Evolutionary conservation across 2,113 vertebrate genomes (phyloP).

Genomic region (Patagioenas fasciata): DNA sequence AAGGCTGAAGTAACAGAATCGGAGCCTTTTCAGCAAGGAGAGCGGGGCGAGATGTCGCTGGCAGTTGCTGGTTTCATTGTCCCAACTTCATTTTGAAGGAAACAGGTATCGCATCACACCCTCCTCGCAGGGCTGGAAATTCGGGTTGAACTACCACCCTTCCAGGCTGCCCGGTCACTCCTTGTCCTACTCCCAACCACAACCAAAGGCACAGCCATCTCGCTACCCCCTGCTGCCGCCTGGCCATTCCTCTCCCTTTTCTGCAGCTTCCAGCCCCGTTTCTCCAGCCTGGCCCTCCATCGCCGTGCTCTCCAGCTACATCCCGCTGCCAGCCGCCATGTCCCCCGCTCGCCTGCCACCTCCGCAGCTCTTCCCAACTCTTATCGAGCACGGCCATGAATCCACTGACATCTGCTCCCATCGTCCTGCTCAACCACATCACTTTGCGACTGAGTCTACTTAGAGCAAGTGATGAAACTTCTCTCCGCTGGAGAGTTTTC

Average conservation of each 20-base stretch:
- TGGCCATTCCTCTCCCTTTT: rapidly evolving
- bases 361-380: rapidly evolving
- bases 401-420: background rate
- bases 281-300: background rate
- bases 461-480: background rate
- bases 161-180: background rate
- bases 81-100: background rate
- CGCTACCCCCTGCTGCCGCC: rapidly evolving
- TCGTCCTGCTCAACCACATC: rapidly evolving
- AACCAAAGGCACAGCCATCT: background rate
- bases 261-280: background rate
- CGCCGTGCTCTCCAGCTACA: background rate
- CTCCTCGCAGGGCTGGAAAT: background rate
- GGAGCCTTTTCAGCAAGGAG: background rate
- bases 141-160: background rate
- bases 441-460: rapidly evolving
- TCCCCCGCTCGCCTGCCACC: rapidly evolving
- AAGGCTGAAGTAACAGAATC: background rate
- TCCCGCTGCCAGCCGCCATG: rapidly evolving
- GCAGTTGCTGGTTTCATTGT: background rate
- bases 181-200: background rate
- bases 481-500: background rate
- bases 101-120: rapidly evolving
- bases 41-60: rapidly evolving
- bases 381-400: rapidly evolving